Evolutionary conservation across 1,140 invertebrate genomes (phyloP), one percentile per base, ranked within the genome.

Genomic region (Nasonia vitripennis): DNA sequence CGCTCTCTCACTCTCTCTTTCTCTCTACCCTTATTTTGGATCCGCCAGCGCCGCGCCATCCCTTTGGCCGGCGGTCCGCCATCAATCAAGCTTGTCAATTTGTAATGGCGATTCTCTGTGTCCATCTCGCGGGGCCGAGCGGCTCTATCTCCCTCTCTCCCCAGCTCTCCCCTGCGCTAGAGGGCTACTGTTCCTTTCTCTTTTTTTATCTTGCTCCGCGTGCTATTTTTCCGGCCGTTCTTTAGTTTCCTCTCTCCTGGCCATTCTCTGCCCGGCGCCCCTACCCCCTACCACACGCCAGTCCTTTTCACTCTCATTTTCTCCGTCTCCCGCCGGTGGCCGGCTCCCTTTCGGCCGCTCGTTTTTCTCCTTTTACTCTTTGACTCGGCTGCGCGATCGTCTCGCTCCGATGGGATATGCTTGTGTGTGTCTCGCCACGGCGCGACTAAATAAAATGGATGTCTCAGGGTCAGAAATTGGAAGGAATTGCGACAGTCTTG

Each of bases 21-120:
- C 14, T 78, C 79, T 78, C 84, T 87, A 87, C 89, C 87, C 89
- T 89, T 87, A 87, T 87, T 87, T 89, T 88, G 87, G 73, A 87
- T 83, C 81, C 74, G 62, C 70, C 77, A 48, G 83, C 83, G 84
- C 87, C 78, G 87, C 78, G 87, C 70, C 77, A 81, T 90, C 90
- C 91, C 89, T 91, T 90, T 89, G 90, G 89, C 90, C 23, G 12
- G 89, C 89, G 87, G 55, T 88, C 41, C 41, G 89, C 92, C 92
- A 94, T 94, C 93, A 93, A 94, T 94, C 93, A 94, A 93, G 89
- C 89, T 93, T 93, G 93, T 94, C 93, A 94, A 94, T 94, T 94
- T 94, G 93, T 94, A 94, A 94, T 94, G 93, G 93, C 93, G 92
- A 93, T 92, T 93, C 92, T 92, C 93, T 91, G 92, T 93, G 92